A percentile compares a stretch with the other conserved stretches of the same genome.
phyloP scores from a whole-genome alignment of 1,140 invertebrate genomes.

The Contarinia nasturtii region DNA sequence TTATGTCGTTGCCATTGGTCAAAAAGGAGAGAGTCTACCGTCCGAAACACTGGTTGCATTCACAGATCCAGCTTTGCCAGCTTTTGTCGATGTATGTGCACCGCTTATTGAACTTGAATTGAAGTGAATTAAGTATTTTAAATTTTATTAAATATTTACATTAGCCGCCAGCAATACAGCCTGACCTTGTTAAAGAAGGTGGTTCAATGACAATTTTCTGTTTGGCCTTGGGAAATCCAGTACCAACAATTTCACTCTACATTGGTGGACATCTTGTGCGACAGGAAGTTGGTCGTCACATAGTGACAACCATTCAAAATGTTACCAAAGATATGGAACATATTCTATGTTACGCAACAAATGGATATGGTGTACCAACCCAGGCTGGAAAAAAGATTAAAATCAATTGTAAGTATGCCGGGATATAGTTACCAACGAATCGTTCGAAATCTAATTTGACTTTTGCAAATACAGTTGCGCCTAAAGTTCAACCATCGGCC shows the following conservation, averaged over 20 bases:
- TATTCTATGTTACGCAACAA: slow-evolving; percentile 68
- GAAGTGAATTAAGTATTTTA: too few relatives aligned
- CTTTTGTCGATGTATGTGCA: slow-evolving; percentile 53
- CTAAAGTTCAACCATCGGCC: slow-evolving; percentile 49
- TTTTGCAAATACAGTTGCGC: slow-evolving; percentile 33
- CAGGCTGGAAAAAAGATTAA: slow-evolving; percentile 53
- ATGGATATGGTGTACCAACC: slow-evolving; percentile 66
- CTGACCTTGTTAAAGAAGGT: slow-evolving; percentile 61
- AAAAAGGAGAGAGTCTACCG: slow-evolving; percentile 43
- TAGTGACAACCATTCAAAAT: slow-evolving; percentile 63
- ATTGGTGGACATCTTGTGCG: slow-evolving; percentile 42
- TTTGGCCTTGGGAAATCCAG: slow-evolving; percentile 62
- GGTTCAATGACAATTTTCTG: slow-evolving; percentile 67
- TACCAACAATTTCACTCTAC: slow-evolving; percentile 62
- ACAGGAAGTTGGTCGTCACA: slow-evolving; percentile 55
- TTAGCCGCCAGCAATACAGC: slow-evolving; percentile 66
- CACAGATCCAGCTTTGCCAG: slow-evolving; percentile 69
- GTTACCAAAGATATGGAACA: slow-evolving; percentile 64
- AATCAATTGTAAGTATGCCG: slow-evolving; percentile 49
- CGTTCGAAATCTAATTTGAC: not conserved
- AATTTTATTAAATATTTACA: slow-evolving; percentile 10
- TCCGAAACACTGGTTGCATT: slow-evolving; percentile 64
- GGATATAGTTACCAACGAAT: not conserved
- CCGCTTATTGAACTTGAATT: too few relatives aligned
- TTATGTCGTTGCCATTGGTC: slow-evolving; percentile 47